Conservation (phyloP, 2,797 vertebrate species). For the Pachyuromys duprasi region DNA sequence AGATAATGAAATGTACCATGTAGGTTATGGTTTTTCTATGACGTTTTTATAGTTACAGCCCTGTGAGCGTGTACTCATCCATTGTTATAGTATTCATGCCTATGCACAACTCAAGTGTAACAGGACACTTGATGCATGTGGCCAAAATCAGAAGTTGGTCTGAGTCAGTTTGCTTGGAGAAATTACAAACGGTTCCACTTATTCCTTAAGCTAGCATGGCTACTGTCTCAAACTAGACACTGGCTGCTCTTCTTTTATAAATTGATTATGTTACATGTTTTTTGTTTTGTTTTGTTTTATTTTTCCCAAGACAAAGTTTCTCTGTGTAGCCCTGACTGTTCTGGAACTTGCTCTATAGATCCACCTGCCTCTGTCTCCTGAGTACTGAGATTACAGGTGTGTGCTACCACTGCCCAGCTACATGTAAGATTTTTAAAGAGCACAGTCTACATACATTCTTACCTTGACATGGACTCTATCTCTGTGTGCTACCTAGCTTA, state of each 20-base stretch:
- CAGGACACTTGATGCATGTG: background rate
- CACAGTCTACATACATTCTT: background rate
- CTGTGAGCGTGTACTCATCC: background rate
- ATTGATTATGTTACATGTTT: background rate
- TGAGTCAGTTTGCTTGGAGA: background rate
- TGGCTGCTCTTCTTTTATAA: background rate
- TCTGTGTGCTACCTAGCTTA: background rate
- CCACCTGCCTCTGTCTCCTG: too few relatives aligned
- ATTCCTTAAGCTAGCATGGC: background rate
- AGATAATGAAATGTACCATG: background rate
- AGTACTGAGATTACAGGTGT: too few relatives aligned
- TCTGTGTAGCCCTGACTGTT: too few relatives aligned
- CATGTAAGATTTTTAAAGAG: background rate
- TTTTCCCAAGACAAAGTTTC: too few relatives aligned
- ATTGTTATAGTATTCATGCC: background rate
- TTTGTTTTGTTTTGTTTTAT: too few relatives aligned
- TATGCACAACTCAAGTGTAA: background rate
- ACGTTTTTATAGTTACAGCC: slow-evolving; percentile 1
- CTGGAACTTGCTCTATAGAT: too few relatives aligned
- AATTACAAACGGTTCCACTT: background rate
- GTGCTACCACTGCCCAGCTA: too few relatives aligned
- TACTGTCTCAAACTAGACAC: background rate
- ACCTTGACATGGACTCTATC: background rate
- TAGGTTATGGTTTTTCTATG: background rate
- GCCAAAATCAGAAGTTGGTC: slow-evolving; percentile 5